Evolutionary conservation across 2,888 invertebrate genomes (phyloP).

Genomic region (Sepioteuthis lessoniana): DNA sequence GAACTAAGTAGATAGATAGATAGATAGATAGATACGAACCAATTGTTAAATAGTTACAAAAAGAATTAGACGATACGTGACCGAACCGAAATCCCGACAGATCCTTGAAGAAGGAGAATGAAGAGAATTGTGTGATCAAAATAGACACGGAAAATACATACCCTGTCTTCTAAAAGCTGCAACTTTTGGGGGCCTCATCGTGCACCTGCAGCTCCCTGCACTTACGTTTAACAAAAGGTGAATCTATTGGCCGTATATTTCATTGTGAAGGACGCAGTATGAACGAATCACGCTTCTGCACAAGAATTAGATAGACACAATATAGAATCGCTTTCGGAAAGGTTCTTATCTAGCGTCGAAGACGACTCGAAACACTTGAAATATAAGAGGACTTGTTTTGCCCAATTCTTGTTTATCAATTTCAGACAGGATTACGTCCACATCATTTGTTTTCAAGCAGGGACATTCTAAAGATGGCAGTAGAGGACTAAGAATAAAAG

Average conservation of each 20-base stretch:
- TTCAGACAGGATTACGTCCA: not conserved
- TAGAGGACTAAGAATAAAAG: not conserved
- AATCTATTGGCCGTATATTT: not conserved
- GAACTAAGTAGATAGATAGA: too few relatives aligned
- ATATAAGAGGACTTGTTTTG: not conserved
- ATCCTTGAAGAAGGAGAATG: not conserved
- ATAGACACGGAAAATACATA: not conserved
- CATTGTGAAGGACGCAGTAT: not conserved
- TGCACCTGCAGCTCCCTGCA: not conserved
- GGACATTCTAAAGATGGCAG: not conserved
- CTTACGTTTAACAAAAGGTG: not conserved
- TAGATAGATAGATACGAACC: not conserved
- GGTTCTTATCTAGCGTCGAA: not conserved
- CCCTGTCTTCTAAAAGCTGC: not conserved
- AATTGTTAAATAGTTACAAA: not conserved
- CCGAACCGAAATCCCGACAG: not conserved
- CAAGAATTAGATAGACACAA: not conserved
- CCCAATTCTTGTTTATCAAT: not conserved
- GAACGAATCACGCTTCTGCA: not conserved
- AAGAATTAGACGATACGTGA: not conserved
- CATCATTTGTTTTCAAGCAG: not conserved
- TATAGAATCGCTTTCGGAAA: not conserved
- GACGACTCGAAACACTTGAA: not conserved
- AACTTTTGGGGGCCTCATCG: not conserved
- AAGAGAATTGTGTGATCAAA: not conserved